Evolutionary conservation across 2,888 invertebrate genomes (phyloP), one percentile per base, ranked within the genome.

Genomic region (Morinoia aosen): DNA sequence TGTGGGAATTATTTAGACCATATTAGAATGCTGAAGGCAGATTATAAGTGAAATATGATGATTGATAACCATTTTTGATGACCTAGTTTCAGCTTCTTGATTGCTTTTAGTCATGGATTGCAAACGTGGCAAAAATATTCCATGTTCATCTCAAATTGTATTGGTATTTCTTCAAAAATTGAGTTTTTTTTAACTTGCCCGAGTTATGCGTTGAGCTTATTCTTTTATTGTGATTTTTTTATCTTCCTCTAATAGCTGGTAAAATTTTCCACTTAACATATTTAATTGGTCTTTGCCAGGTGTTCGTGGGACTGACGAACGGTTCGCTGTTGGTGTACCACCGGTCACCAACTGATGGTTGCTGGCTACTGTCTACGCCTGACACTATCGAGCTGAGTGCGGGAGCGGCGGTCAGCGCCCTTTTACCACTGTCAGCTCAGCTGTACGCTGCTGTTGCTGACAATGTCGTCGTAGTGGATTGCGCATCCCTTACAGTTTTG

Each of bases 371-470:
- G 91, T 98, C 98, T 95, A 98, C 98, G 97, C 98, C 98, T 0
- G 98, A 98, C 96, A 98, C 98, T 0, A 98, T 99, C 95, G 98
- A 98, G 95, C 97, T 99, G 58, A 98, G 98, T 14, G 97, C 98
- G 96, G 90, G 48, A 10, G 98, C 98, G 16, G 98, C 98, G 0
- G 98, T 99, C 25, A 98, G 98, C 93, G 98, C 98, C 97, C 98
- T 99, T 76, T 97, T 97, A 95, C 97, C 97, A 25, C 98, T 99
- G 96, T 98, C 98, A 97, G 98, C 98, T 95, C 98, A 98, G 95
- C 98, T 99, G 61, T 99, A 99, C 97, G 99, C 98, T 0, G 98
- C 99, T 0, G 99, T 98, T 97, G 98, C 98, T 0, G 98, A 98
- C 97, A 98, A 98, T 96, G 98, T 99, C 39, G 98, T 98, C 97